phyloP scores from a whole-genome alignment of 2,888 invertebrate genomes.

The Temnothorax unifasciatus region DNA sequence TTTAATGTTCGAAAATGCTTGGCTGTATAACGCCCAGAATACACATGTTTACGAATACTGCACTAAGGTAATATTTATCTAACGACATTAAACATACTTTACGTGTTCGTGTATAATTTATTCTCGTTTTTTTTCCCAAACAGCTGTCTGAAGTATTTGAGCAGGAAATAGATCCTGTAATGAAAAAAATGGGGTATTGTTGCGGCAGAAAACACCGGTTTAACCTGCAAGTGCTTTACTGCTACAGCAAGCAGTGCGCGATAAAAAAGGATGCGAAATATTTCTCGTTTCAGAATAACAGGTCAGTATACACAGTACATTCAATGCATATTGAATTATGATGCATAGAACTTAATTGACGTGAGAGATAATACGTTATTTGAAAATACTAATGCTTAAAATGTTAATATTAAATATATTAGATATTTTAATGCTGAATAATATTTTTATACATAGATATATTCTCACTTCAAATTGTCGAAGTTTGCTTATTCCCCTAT shows the following conservation, averaged over 20 bases:
- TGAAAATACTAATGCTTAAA: slow-evolving; percentile 13
- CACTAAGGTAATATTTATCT: too few relatives aligned
- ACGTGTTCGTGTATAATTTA: slow-evolving; percentile 22
- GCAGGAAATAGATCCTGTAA: slow-evolving; percentile 99
- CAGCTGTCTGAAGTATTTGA: slow-evolving; percentile 99
- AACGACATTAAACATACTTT: background rate
- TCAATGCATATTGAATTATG: background rate
- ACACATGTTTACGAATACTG: too few relatives aligned
- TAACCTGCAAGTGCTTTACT: too few relatives aligned
- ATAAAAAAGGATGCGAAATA: slow-evolving; percentile 99
- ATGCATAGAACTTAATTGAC: slow-evolving; percentile 3
- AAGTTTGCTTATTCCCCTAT: slow-evolving; percentile 6
- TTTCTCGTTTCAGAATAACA: slow-evolving; percentile 97
- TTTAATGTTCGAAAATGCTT: too few relatives aligned
- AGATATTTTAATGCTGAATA: background rate
- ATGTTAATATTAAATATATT: slow-evolving; percentile 15
- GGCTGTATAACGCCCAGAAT: too few relatives aligned
- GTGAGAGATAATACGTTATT: slow-evolving; percentile 15
- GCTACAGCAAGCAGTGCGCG: slow-evolving; percentile 99
- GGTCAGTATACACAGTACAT: slow-evolving; percentile 88
- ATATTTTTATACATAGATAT: background rate
- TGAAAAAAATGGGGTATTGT: slow-evolving; percentile 99
- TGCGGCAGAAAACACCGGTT: slow-evolving; percentile 99
- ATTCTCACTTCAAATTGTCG: background rate
- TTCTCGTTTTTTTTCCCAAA: slow-evolving; percentile 53